Percentiles rank a stretch among this genome's conserved stretches.
Conservation (phyloP, 2,888 invertebrate genomes). For the Galerucella pusilla region DNA sequence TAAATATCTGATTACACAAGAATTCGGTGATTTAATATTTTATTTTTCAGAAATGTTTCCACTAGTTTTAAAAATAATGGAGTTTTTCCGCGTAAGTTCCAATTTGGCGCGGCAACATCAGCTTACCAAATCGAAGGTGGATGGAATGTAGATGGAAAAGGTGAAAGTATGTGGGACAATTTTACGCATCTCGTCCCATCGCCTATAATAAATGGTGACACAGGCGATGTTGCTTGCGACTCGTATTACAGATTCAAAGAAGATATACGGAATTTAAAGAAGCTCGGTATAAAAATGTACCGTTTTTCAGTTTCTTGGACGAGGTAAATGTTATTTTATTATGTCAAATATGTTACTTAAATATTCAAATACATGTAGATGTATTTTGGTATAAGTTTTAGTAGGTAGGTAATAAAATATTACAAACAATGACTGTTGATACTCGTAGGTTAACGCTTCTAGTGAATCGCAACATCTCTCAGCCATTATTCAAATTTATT, state of each 20-base stretch:
- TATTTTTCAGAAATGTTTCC: neutral
- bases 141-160: slow-evolving; percentile 65
- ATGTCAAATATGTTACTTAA: no score
- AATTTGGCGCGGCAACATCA: slow-evolving; percentile 42
- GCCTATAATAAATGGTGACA: slow-evolving; percentile 54
- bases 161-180: slow-evolving; percentile 76
- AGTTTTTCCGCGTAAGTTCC: slow-evolving; percentile 48
- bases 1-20: no score
- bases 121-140: slow-evolving; percentile 52
- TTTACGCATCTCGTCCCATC: slow-evolving; percentile 66
- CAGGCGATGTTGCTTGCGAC: slow-evolving; percentile 74
- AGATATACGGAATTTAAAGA: slow-evolving; percentile 70
- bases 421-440: no score
- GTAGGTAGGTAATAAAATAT: no score
- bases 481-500: no score
- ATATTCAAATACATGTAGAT: no score
- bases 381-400: no score
- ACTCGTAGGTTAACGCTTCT: no score
- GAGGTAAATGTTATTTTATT: slow-evolving; percentile 18
- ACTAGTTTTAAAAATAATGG: slow-evolving; percentile 40
- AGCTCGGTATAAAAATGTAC: slow-evolving; percentile 70
- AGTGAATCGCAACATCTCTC: no score
- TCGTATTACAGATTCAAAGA: slow-evolving; percentile 74
- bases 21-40: neutral
- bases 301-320: slow-evolving; percentile 59